These are phyloP conservation scores for Umimayanthus kanabou DNA, from an alignment of 92 coral and sea anemone genomes.

Conservation along the genomic window DNA sequence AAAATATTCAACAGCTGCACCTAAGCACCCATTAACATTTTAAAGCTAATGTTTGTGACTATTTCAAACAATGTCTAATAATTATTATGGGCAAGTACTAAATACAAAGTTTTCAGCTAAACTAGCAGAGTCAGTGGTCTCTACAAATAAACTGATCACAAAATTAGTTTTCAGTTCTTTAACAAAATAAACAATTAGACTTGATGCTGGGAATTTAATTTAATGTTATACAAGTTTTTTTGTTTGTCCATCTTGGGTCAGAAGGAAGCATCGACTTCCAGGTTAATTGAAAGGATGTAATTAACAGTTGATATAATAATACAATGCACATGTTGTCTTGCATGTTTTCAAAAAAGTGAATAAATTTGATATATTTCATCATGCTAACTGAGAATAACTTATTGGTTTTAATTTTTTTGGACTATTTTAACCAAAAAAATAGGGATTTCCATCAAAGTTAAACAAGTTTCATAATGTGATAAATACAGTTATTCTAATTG, in stretches of 20 bases:
- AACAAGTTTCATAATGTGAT: no score
- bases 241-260: neutral
- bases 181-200: neutral
- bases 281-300: neutral
- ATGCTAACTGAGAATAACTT: neutral
- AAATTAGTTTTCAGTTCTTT: neutral
- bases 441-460: no score
- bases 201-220: neutral
- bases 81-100: no score
- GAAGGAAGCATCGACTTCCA: neutral
- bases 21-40: neutral
- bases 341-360: neutral
- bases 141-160: neutral
- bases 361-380: neutral
- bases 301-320: neutral
- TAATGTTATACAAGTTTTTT: neutral
- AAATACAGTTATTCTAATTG: no score
- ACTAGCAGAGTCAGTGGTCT: neutral
- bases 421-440: no score
- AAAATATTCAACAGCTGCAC: no score
- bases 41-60: neutral
- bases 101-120: no score
- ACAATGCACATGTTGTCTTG: conserved; percentile 10
- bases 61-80: no score
- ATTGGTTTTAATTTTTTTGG: no score